Evolutionary conservation across 2,888 invertebrate species (phyloP), one percentile per base, ranked within the genome.

Genomic region (Isoperla grammatica): DNA sequence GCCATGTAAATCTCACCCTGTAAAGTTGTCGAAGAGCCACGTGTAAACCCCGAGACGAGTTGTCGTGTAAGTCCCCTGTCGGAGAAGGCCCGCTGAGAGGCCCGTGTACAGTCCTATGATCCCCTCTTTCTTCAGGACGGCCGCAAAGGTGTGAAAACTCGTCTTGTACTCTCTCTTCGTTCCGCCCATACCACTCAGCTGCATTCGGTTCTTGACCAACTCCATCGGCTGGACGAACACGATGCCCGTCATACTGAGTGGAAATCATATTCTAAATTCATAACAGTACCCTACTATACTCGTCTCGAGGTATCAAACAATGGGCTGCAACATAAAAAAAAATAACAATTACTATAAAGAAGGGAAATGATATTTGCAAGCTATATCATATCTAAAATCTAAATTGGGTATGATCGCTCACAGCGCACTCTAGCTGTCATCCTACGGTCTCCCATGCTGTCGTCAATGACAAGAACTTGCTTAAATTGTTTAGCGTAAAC

Each of bases 41-140:
- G 90, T 92, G 73, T 95, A 99, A 57, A 95, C 87, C 61, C 99
- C 99, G 50, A 99, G 82, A 61, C 99, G 81, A 0, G 94, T 90
- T 0, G 99, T 99, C 0, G 99, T 99, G 74, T 99, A 99, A 0
- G 98, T 96, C 0, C 98, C 98, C 73, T 99, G 99, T 62, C 99
- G 78, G 55, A 99, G 76, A 1, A 99, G 78, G 0, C 93, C 96
- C 2, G 96, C 96, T 0, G 95, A 93, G 2, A 98, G 79, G 0
- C 99, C 98, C 9, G 88, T 85, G 73, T 99, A 99, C 56, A 98
- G 75, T 0, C 89, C 89, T 45, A 88, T 70, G 15, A 94, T 71
- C 0, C 99, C 99, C 74, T 99, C 98, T 63, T 87, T 87, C 63
- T 82, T 83, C 1, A 95, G 70, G 60, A 99, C 93, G 59, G 85